Conservation (phyloP, 2,113 vertebrate genomes). For the Perca schrenkii region DNA sequence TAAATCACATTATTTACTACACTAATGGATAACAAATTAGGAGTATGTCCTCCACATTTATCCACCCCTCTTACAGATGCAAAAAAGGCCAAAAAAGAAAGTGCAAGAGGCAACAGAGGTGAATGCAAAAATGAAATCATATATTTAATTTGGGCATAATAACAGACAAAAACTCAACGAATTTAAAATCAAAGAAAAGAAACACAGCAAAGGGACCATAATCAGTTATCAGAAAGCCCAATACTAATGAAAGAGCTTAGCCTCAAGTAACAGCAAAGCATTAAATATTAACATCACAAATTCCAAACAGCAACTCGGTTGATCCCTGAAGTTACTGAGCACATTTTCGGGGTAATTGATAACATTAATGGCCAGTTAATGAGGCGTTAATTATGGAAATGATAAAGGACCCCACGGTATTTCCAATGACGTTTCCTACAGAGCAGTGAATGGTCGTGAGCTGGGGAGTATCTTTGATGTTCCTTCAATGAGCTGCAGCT, state of each 20-base stretch:
- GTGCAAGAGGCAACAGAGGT: background rate
- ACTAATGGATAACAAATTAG: too few relatives aligned
- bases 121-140: background rate
- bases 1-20: too few relatives aligned
- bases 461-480: slow-evolving; percentile 66
- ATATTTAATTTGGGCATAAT: slow-evolving; percentile 18
- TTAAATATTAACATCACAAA: slow-evolving; percentile 44
- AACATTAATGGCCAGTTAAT: slow-evolving; percentile 59
- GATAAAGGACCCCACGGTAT: slow-evolving; percentile 41
- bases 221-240: slow-evolving; percentile 39
- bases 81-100: background rate
- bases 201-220: slow-evolving; percentile 27
- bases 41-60: background rate
- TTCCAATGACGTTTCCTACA: slow-evolving; percentile 42
- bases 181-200: slow-evolving; percentile 54
- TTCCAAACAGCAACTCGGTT: slow-evolving; percentile 11
- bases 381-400: slow-evolving; percentile 55
- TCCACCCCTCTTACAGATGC: background rate
- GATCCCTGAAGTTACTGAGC: slow-evolving; percentile 36
- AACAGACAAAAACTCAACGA: slow-evolving; percentile 38
- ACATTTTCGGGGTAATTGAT: slow-evolving; percentile 57
- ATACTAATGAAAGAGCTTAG: slow-evolving; percentile 26
- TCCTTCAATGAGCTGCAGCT: slow-evolving; percentile 64
- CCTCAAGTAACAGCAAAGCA: slow-evolving; percentile 26
- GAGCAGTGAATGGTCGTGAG: slow-evolving; percentile 33